phyloP scores from a whole-genome alignment of 2,113 vertebrate species.

The Protomyctophum bolini region DNA sequence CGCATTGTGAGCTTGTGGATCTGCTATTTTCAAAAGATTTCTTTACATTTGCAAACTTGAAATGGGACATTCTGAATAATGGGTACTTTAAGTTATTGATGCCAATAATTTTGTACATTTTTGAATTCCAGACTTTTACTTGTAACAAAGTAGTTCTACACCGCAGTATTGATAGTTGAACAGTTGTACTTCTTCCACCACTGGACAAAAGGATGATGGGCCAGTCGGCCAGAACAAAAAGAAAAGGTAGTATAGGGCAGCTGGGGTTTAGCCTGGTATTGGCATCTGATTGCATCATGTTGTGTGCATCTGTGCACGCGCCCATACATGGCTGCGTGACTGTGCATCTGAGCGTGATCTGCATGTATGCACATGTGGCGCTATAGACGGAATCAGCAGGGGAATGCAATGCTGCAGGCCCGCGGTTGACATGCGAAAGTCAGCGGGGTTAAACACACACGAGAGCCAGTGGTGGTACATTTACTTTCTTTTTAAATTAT shows the following conservation, averaged over 20 bases:
- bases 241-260: conserved; percentile 27
- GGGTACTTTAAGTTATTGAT: too few species aligned
- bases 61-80: too few species aligned
- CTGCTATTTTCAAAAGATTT: too few species aligned
- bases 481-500: too few species aligned
- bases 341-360: conserved; percentile 2
- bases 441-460: conserved; percentile 53
- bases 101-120: too few species aligned
- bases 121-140: too few species aligned
- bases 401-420: conserved; percentile 45
- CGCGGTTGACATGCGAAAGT: conserved; percentile 43
- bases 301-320: conserved; percentile 8
- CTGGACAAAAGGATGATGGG: too few species aligned
- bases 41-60: too few species aligned
- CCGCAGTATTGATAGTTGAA: too few species aligned
- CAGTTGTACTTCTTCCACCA: too few species aligned
- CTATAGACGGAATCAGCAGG: conserved; percentile 45
- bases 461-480: conserved; percentile 10
- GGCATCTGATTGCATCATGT: conserved; percentile 65
- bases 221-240: conserved; percentile 2
- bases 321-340: conserved; percentile 6
- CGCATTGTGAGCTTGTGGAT: too few species aligned
- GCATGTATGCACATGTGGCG: conserved; percentile 26
- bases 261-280: conserved; percentile 47
- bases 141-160: too few species aligned